Evolutionary conservation across 2,888 invertebrate species (phyloP).

Genomic region (Disparrhopalites patrizii): DNA sequence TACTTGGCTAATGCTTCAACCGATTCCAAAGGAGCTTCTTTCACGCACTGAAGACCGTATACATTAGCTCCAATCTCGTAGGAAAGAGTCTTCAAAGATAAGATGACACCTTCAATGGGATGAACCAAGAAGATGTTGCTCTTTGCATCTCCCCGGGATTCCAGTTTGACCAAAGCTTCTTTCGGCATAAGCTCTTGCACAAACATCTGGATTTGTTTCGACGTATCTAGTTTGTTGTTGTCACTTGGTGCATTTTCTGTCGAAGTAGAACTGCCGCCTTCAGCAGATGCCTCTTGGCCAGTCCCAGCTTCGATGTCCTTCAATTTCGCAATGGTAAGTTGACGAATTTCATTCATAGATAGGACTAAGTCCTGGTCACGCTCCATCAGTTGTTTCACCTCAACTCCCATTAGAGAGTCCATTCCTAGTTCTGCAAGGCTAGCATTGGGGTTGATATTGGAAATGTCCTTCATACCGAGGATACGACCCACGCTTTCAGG

Average conservation of each 20-base stretch:
- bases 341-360: constrained; percentile 85
- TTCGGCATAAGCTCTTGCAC: constrained; percentile 69
- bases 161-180: constrained; percentile 65
- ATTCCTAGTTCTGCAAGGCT: constrained; percentile 92
- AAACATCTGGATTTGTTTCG: constrained; percentile 41
- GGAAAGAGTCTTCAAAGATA: constrained; percentile 67
- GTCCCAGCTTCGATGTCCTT: constrained; percentile 56
- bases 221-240: constrained; percentile 14
- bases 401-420: constrained; percentile 98
- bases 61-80: constrained; percentile 69
- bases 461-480: constrained; percentile 80
- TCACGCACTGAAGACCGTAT: constrained; percentile 85
- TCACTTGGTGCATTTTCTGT: not conserved
- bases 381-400: constrained; percentile 94
- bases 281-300: constrained; percentile 13
- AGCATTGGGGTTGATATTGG: constrained; percentile 68
- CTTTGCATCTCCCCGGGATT: constrained; percentile 49
- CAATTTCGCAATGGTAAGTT: constrained; percentile 72
- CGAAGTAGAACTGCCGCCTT: not conserved
- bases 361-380: constrained; percentile 86
- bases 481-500: constrained; percentile 82
- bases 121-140: constrained; percentile 60
- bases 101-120: constrained; percentile 83
- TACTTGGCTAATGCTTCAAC: constrained; percentile 68
- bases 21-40: constrained; percentile 67